Evolutionary conservation across 1,140 invertebrate species (phyloP).

Genomic region (Acyrthosiphon pisum): DNA sequence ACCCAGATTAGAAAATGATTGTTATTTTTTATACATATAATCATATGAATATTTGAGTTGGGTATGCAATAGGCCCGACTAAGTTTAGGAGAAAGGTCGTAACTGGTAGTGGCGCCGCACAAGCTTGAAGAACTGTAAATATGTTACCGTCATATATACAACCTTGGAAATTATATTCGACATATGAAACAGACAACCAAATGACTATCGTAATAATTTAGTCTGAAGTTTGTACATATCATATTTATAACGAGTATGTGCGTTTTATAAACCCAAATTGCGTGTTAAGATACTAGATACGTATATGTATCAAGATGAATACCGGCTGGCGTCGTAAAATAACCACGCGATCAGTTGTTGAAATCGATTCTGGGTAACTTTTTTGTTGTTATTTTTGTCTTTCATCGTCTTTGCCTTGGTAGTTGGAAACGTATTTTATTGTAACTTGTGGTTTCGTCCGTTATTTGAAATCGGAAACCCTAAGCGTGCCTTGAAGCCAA

Average conservation of each 20-base stretch:
- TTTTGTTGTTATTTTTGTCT: not conserved
- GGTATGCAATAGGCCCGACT: not conserved
- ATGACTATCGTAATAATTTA: constrained; percentile 15
- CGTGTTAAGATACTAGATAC: not conserved
- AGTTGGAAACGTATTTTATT: constrained; percentile 21
- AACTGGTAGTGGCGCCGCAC: not conserved
- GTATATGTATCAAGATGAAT: not conserved
- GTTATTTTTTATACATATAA: constrained; percentile 37
- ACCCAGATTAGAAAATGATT: constrained; percentile 51
- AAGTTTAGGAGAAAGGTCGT: constrained; percentile 34
- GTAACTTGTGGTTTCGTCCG: constrained; percentile 29
- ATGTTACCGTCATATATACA: not conserved
- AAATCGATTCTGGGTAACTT: constrained; percentile 3
- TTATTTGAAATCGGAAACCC: constrained; percentile 54
- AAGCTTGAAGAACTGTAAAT: not conserved
- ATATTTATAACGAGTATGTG: constrained; percentile 32
- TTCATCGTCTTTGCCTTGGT: not conserved
- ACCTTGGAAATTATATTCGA: constrained; percentile 37
- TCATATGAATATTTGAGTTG: not conserved
- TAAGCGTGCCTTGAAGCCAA: constrained; percentile 35
- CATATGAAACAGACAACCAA: constrained; percentile 11
- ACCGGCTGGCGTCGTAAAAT: constrained; percentile 21
- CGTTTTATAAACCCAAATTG: not conserved
- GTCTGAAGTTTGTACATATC: not conserved
- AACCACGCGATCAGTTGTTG: constrained; percentile 31